A percentile compares a stretch with the other conserved stretches of the same genome.
Conservation (phyloP, 2,888 invertebrate genomes). For the Meta bourneti region DNA sequence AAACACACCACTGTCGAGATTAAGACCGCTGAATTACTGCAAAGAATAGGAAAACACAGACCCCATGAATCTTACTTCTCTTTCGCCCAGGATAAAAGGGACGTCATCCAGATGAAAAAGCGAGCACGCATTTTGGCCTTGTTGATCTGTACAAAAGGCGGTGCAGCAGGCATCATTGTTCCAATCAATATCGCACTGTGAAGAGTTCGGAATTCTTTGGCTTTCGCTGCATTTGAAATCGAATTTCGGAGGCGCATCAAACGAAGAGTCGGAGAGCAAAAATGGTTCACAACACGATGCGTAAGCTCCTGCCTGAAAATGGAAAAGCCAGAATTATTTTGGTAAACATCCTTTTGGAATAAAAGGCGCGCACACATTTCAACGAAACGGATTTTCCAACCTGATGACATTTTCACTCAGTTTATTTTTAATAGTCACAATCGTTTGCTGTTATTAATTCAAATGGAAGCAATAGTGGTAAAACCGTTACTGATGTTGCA, state of each 20-base stretch:
- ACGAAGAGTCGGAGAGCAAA: neutral
- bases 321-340: slow-evolving; percentile 1
- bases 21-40: too few relatives aligned
- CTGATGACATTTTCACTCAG: too few relatives aligned
- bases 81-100: neutral
- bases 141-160: neutral
- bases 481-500: too few relatives aligned
- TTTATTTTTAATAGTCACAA: too few relatives aligned
- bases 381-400: neutral
- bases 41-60: too few relatives aligned
- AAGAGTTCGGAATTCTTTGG: neutral
- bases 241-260: neutral
- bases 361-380: neutral
- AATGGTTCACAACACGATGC: slow-evolving; percentile 3
- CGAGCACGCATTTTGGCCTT: neutral
- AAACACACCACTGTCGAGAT: too few relatives aligned
- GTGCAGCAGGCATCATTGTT: neutral
- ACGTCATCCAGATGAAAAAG: slow-evolving; percentile 7
- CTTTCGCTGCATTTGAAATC: slow-evolving; percentile 3
- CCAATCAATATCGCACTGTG: slow-evolving; percentile 14
- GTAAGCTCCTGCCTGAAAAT: slow-evolving; percentile 12
- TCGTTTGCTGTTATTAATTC: too few relatives aligned
- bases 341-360: neutral
- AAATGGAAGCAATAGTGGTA: too few relatives aligned
- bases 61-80: slow-evolving; percentile 11